These are phyloP conservation scores for Dysmachus trigonus DNA, from an alignment of 2,888 invertebrate genomes.

Conservation along the genomic window DNA sequence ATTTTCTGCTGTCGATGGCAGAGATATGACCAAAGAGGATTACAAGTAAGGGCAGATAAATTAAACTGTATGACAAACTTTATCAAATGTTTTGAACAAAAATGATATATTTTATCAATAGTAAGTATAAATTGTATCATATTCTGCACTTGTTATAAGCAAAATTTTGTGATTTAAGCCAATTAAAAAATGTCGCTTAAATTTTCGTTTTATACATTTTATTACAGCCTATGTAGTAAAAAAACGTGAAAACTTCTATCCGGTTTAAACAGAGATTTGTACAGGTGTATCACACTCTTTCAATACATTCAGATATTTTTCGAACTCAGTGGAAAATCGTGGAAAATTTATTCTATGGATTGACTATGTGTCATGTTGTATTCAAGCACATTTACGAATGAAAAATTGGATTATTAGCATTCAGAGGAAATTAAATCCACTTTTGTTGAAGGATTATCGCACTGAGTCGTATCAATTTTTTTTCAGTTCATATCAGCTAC, in stretches of 20 bases:
- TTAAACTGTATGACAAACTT: too few species aligned
- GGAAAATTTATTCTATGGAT: background rate
- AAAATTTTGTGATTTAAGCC: too few species aligned
- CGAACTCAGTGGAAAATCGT: background rate
- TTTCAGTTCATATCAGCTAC: background rate
- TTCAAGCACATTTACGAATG: background rate
- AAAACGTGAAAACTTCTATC: background rate
- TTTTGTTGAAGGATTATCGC: background rate
- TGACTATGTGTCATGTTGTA: background rate
- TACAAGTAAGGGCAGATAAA: too few species aligned
- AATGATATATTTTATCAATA: too few species aligned
- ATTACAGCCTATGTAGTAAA: background rate
- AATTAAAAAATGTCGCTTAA: too few species aligned
- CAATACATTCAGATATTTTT: background rate
- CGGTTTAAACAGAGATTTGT: background rate
- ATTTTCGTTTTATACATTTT: too few species aligned
- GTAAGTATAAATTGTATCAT: too few species aligned
- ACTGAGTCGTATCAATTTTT: background rate
- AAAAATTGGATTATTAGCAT: background rate
- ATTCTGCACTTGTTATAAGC: too few species aligned
- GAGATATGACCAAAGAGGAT: too few species aligned
- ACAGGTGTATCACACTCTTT: background rate
- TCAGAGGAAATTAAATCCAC: background rate
- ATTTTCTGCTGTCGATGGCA: too few species aligned
- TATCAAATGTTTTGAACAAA: too few species aligned